Evolutionary conservation across 2,113 vertebrate species (phyloP).

Genomic region (Vulpes vulpes): DNA sequence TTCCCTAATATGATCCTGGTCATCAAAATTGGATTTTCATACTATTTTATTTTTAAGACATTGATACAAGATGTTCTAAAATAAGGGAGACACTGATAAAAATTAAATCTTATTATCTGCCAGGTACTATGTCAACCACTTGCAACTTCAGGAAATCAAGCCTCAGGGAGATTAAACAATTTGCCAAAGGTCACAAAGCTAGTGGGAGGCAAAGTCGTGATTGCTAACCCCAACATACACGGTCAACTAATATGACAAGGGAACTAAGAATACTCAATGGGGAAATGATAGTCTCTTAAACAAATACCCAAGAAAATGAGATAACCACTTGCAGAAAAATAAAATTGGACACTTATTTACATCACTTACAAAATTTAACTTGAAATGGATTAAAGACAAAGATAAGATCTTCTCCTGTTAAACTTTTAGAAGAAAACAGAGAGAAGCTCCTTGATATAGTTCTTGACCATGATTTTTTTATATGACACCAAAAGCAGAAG

Average conservation of each 20-base stretch:
- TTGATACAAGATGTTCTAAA: background rate
- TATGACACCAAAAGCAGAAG: background rate
- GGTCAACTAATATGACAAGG: background rate
- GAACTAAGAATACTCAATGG: background rate
- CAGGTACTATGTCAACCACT: background rate
- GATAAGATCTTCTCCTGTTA: background rate
- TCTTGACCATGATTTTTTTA: background rate
- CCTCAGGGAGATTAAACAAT: background rate
- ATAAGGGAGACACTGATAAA: background rate
- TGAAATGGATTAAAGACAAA: background rate
- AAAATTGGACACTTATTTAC: background rate
- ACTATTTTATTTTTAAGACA: slow-evolving; percentile 17
- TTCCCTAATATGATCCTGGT: background rate
- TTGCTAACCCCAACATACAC: background rate
- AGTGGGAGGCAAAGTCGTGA: background rate
- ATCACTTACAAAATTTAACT: background rate
- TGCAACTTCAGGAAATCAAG: background rate
- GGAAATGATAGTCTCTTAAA: background rate
- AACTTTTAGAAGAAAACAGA: background rate
- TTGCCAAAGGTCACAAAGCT: background rate
- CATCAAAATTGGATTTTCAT: background rate
- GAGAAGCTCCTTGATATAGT: background rate
- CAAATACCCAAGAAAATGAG: background rate
- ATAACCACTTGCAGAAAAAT: background rate
- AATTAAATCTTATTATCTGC: background rate